Evolutionary conservation across 1,140 invertebrate species (phyloP), one percentile per base, ranked within the genome.

Genomic region (Meteorus sp.): DNA sequence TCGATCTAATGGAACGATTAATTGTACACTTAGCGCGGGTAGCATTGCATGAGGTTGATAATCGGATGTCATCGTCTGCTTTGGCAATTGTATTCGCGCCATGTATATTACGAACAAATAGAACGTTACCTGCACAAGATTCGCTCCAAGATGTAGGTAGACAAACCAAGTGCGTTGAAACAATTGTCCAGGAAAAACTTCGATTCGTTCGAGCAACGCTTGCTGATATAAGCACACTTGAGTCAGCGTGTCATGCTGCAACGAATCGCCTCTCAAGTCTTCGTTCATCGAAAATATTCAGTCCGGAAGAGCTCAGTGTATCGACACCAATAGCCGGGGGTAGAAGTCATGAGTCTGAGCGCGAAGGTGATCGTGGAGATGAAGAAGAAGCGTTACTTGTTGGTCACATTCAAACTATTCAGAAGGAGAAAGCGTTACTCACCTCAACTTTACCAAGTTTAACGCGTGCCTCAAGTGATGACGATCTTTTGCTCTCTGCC

Each of bases 21-120:
- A 90, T 97, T 69, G 97, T 97, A 70, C 95, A 98, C 80, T 78
- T 98, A 63, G 93, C 94, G 1, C 85, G 91, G 62, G 92, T 97
- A 1, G 92, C 93, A 0, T 79, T 89, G 13, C 88, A 93, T 67
- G 94, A 97, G 79, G 84, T 91, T 27, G 88, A 89, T 56, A 98
- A 97, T 78, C 86, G 92, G 57, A 98, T 98, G 95, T 92, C 89
- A 62, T 84, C 92, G 0, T 92, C 91, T 66, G 91, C 93, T 35
- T 78, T 98, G 51, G 93, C 95, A 13, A 95, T 97, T 64, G 93
- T 98, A 41, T 97, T 97, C 81, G 94, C 94, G 8, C 95, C 95
- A 5, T 97, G 94, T 77, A 91, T 98, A 50, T 80, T 98, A 55
- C 83, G 94, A 47, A 93, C 93, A 27, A 91, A 92, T 75, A 89